These are phyloP conservation scores for Abrostola triplasia DNA, from an alignment of 2,888 invertebrate genomes.

Conservation along the genomic window DNA sequence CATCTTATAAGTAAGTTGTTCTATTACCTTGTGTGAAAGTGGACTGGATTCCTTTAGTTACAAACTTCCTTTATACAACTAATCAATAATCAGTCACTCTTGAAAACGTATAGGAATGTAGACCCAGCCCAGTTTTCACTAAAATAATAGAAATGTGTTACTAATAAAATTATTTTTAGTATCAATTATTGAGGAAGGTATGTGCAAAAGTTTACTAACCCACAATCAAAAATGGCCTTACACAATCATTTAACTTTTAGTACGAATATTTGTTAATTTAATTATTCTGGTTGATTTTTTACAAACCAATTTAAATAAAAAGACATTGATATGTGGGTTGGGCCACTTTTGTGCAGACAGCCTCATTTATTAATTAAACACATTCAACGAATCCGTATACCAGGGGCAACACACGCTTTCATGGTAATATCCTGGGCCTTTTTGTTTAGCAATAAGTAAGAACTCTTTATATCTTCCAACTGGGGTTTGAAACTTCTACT, in stretches of 20 bases:
- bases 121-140: conserved; percentile 66
- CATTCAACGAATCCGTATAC: conserved; percentile 43
- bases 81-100: conserved; percentile 60
- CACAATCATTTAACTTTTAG: background rate
- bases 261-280: background rate
- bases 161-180: conserved; percentile 28
- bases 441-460: conserved; percentile 72
- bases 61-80: conserved; percentile 18
- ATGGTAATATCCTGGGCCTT: conserved; percentile 34
- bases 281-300: background rate
- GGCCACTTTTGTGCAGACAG: conserved; percentile 36
- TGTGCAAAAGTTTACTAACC: conserved; percentile 36
- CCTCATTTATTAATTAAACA: conserved; percentile 34
- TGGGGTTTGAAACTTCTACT: conserved; percentile 74
- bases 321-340: conserved; percentile 43
- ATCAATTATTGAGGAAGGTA: conserved; percentile 19
- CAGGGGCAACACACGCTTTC: conserved; percentile 46
- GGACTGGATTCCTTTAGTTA: conserved; percentile 55
- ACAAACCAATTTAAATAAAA: conserved; percentile 32
- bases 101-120: conserved; percentile 63
- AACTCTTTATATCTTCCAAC: conserved; percentile 81
- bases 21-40: conserved; percentile 68
- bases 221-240: conserved; percentile 8
- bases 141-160: conserved; percentile 61
- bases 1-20: conserved; percentile 17